Conservation (phyloP, 2,888 invertebrate genomes). For the Phyto melanocephala region DNA sequence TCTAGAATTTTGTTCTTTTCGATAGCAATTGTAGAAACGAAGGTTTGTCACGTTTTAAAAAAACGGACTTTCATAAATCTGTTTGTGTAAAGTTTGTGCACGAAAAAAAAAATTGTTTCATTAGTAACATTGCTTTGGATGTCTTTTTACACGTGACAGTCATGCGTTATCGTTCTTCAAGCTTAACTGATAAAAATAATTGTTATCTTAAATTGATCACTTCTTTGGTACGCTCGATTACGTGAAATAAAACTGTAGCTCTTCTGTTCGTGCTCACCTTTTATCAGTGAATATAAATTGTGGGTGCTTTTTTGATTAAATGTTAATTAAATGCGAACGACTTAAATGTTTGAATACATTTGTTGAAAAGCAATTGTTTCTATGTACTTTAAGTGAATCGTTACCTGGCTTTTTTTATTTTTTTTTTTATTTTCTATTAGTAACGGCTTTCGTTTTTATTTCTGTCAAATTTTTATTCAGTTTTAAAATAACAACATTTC, state of each 20-base stretch:
- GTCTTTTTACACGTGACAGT: no score
- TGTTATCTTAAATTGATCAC: no score
- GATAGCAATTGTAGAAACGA: no score
- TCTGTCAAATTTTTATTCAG: neutral
- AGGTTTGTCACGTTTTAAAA: neutral
- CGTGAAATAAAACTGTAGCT: no score
- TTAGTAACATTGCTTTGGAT: no score
- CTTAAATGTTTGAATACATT: neutral
- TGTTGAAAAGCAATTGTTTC: neutral
- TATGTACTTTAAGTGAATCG: neutral
- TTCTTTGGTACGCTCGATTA: no score
- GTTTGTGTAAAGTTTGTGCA: neutral
- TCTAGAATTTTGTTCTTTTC: no score
- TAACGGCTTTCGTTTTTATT: conserved; percentile 13
- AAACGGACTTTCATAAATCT: neutral
- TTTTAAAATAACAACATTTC: no score
- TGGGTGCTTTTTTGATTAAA: neutral
- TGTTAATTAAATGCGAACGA: conserved; percentile 38
- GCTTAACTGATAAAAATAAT: no score
- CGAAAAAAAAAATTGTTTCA: no score
- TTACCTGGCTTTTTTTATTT: conserved; percentile 4
- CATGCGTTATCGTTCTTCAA: no score
- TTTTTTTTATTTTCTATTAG: no score
- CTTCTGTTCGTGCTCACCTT: neutral
- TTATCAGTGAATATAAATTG: neutral